Percentiles rank a stretch among this genome's conserved stretches.
Evolutionary conservation across 2,113 vertebrate species (phyloP).

Genomic region (Phylloscopus whistleri): DNA sequence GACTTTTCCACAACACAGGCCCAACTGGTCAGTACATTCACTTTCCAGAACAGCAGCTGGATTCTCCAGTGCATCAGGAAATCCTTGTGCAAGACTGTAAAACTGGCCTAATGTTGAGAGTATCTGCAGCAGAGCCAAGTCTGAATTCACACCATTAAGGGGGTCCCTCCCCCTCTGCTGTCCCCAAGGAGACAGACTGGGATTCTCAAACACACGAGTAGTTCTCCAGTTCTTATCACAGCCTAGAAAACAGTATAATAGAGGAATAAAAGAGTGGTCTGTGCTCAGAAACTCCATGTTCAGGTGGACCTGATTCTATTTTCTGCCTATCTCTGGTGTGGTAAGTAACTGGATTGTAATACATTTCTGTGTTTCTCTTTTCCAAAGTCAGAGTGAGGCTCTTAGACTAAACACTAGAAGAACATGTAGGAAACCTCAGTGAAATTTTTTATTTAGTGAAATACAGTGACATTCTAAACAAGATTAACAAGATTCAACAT

Average conservation of each 20-base stretch:
- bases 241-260: background rate
- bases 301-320: background rate
- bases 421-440: background rate
- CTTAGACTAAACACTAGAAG: background rate
- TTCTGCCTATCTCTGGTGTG: background rate
- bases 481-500: background rate
- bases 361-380: background rate
- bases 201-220: background rate
- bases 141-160: background rate
- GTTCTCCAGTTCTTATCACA: background rate
- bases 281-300: background rate
- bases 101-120: background rate
- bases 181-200: background rate
- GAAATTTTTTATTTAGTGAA: background rate
- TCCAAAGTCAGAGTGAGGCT: background rate
- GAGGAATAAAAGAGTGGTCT: background rate
- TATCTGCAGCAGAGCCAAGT: background rate
- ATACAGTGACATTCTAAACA: background rate
- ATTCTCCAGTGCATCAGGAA: background rate
- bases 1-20: background rate
- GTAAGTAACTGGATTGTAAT: background rate
- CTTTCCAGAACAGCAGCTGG: background rate
- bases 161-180: background rate
- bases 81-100: background rate
- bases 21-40: background rate